Evolutionary conservation across 2,888 invertebrate genomes (phyloP), one percentile per base, ranked within the genome.

Genomic region (Nineta flava): DNA sequence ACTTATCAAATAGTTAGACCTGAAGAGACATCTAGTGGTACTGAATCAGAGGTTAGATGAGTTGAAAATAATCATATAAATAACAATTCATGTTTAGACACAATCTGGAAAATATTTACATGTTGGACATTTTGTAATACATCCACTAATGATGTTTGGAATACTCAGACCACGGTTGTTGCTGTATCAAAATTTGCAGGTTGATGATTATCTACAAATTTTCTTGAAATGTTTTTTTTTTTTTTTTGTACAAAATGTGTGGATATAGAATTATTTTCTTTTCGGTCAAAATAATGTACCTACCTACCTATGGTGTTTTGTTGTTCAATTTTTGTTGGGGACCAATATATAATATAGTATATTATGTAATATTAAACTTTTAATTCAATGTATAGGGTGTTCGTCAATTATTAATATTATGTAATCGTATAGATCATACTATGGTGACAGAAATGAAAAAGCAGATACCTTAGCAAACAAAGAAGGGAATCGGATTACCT

Each of bases 1-100:
- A 93, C 93, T 2, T 96, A 96, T 67, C 90, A 90, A 70, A 90
- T 92, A 55, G 83, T 81, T 19, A 77, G 81, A 61, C 81, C 83
- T 34, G 81, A 81, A 59, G 79, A 75, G 49, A 62, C 61, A 53
- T 64, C 69, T 42, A 62, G 59, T 48, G 58, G 60, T 9, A 62
- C 65, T 6, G 71, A 71, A 46, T 60, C 61, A 45, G 62, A 61
- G 43, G 60, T 60, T 53, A 62, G 63, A 59, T 63, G 62, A 63
- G 61, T 62, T 38, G n/a, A 38, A 13, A 3, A 38, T 13, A n/a
- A 13, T 38, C n/a, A 38, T 13, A n/a, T 15, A 13, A 38, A n/a
- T 13, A n/a, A 38, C 12, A 38, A 15, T 13, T 10, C 38, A 2
- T 38, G n/a, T 38, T 15, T n/a, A 13, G 38, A 38, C 3, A 38